Evolutionary conservation across 2,888 invertebrate genomes (phyloP).

Genomic region (Fissipunctia ypsillon): DNA sequence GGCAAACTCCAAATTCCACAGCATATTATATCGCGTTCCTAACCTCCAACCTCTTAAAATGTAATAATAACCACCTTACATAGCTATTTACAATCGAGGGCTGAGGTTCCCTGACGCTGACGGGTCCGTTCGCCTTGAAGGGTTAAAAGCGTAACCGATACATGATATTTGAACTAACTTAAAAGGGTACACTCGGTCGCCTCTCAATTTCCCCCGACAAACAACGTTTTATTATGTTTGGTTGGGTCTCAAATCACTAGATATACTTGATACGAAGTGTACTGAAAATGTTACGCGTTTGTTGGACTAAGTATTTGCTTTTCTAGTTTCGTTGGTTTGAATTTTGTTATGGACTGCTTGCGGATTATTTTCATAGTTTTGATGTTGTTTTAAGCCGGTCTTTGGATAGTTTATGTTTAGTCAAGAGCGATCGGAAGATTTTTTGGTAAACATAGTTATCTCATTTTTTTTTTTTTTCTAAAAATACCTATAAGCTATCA

Average conservation of each 20-base stretch:
- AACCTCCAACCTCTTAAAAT: constrained; percentile 6
- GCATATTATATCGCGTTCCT: not conserved
- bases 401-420: not conserved
- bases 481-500: no score
- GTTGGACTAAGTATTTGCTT: constrained; percentile 36
- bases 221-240: constrained; percentile 63
- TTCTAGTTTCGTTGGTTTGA: constrained; percentile 27
- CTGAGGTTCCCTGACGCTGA: constrained; percentile 33
- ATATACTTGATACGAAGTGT: constrained; percentile 34
- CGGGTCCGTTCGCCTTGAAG: constrained; percentile 33
- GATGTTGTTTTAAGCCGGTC: not conserved
- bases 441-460: no score
- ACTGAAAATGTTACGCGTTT: constrained; percentile 34
- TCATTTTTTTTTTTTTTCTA: no score
- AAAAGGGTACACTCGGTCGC: constrained; percentile 59
- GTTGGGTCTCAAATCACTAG: constrained; percentile 47
- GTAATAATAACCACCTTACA: constrained; percentile 26
- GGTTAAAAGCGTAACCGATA: constrained; percentile 63
- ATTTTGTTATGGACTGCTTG: constrained; percentile 27
- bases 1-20: not conserved
- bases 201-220: constrained; percentile 63
- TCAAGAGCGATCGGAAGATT: not conserved
- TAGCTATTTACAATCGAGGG: constrained; percentile 24
- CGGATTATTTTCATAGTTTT: constrained; percentile 21
- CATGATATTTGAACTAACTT: constrained; percentile 67